Evolutionary conservation across 2,113 vertebrate genomes (phyloP).

Genomic region (Dicrurus megarhynchus): DNA sequence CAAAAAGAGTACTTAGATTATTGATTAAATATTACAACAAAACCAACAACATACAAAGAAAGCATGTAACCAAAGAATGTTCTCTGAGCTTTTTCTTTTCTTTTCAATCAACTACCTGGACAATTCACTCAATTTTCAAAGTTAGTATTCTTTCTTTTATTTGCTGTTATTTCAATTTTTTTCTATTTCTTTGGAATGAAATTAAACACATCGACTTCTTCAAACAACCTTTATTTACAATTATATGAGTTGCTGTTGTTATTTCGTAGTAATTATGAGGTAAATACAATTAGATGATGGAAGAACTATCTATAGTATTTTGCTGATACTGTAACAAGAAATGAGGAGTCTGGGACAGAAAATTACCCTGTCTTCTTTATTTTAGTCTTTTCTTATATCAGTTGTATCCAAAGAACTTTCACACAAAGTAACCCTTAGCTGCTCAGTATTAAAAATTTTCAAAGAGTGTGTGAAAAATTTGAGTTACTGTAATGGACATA

Average conservation of each 20-base stretch:
- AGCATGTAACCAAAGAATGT: not conserved
- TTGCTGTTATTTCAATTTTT: not conserved
- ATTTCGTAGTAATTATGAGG: not conserved
- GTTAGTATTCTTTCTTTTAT: not conserved
- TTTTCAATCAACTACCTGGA: accelerated
- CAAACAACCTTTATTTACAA: not conserved
- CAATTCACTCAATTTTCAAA: not conserved
- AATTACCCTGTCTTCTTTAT: not conserved
- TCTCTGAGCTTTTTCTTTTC: not conserved
- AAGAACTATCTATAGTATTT: not conserved
- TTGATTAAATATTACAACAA: not conserved
- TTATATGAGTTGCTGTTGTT: not conserved
- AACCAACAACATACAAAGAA: not conserved
- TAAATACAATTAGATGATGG: not conserved
- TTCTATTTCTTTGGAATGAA: not conserved
- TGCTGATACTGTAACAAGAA: not conserved
- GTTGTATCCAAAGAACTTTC: not conserved
- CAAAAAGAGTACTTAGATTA: not conserved
- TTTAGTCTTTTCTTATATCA: not conserved
- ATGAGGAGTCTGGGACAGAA: not conserved
- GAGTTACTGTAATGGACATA: not conserved
- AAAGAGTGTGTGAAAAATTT: not conserved
- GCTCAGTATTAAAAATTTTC: not conserved
- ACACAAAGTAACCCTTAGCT: not conserved
- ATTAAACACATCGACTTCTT: not conserved